Evolutionary conservation across 2,113 vertebrate genomes (phyloP).

Genomic region (Elaphurus davidianus): DNA sequence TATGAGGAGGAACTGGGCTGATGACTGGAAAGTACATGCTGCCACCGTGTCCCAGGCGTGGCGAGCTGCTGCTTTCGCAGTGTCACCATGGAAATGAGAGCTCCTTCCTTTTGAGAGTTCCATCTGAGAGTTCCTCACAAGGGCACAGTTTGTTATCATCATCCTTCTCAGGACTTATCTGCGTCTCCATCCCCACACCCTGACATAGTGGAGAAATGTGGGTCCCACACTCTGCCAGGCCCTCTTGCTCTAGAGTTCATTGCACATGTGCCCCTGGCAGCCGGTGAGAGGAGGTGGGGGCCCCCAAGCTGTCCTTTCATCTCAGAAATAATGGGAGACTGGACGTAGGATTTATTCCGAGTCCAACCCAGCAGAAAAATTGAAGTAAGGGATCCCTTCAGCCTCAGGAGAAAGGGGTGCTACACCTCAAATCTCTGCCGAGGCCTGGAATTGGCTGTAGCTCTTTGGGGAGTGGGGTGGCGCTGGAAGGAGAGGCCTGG

Average conservation of each 20-base stretch:
- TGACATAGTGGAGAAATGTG: neutral
- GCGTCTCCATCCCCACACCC: neutral
- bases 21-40: neutral
- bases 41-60: neutral
- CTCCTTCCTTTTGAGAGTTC: neutral
- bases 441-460: neutral
- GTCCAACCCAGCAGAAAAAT: neutral
- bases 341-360: neutral
- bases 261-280: neutral
- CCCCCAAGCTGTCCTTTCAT: neutral
- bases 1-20: neutral
- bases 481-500: too few relatives aligned
- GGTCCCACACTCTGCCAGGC: neutral
- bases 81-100: neutral
- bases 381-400: neutral
- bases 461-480: neutral
- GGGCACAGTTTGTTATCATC: neutral
- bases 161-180: neutral
- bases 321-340: neutral
- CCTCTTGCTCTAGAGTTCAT: neutral
- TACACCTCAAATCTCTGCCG: accelerated
- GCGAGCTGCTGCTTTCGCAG: neutral
- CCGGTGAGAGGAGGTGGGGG: neutral
- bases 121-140: neutral
- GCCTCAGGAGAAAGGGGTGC: neutral